Conservation (phyloP, 2,797 vertebrate species). For the Eurystomus glaucurus region DNA sequence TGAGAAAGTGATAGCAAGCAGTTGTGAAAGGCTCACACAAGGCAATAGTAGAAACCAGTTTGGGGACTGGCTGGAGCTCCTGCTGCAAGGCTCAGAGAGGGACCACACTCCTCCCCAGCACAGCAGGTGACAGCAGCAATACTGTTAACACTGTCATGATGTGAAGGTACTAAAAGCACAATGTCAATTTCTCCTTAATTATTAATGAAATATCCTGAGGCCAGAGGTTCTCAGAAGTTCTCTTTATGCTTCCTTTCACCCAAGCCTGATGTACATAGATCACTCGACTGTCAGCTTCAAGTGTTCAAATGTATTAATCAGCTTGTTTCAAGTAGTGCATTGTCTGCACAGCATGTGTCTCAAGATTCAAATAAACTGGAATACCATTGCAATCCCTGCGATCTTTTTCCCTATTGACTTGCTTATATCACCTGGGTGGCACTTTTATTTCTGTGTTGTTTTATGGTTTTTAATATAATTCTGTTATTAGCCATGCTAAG, state of each 20-base stretch:
- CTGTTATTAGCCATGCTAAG: not conserved
- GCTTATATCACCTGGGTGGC: not conserved
- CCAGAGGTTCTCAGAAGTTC: not conserved
- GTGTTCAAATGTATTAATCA: not conserved
- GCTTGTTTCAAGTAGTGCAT: not conserved
- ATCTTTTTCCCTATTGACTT: not conserved
- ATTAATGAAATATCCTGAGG: not conserved
- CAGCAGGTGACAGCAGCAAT: not conserved
- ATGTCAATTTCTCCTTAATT: not conserved
- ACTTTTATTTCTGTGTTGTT: not conserved
- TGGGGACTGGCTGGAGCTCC: not conserved
- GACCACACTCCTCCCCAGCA: not conserved
- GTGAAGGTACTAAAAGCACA: not conserved
- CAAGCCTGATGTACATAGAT: not conserved
- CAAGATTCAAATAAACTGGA: not conserved
- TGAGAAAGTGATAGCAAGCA: not conserved
- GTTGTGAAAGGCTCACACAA: not conserved
- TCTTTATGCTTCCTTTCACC: not conserved
- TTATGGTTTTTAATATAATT: not conserved
- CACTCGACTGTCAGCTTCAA: not conserved
- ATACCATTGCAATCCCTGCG: rapidly evolving
- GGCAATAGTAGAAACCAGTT: not conserved
- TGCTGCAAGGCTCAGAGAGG: not conserved
- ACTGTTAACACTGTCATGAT: not conserved
- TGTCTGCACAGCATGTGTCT: not conserved